A percentile compares a stretch with the other conserved stretches of the same genome.
Evolutionary conservation across 2,113 vertebrate species (phyloP).

Genomic region (Eubucco bourcierii): DNA sequence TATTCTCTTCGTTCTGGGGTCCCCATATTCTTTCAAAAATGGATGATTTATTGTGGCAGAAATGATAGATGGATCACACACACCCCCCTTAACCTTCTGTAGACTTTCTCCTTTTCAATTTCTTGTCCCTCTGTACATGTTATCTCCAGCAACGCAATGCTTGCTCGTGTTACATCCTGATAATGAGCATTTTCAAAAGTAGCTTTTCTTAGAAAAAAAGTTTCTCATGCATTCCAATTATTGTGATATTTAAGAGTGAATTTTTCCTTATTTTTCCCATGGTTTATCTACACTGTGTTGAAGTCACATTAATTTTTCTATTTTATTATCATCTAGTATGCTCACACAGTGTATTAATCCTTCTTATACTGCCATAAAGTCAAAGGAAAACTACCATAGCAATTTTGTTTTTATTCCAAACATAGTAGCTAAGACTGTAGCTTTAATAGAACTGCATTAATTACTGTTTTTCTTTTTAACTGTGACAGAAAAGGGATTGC

Average conservation of each 20-base stretch:
- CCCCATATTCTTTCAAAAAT: neutral
- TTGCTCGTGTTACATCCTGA: conserved; percentile 48
- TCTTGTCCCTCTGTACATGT: conserved; percentile 20
- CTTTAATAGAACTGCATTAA: conserved; percentile 57
- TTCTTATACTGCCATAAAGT: conserved; percentile 68
- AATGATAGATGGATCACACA: conserved; percentile 29
- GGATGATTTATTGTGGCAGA: conserved; percentile 4
- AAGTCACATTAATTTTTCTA: conserved; percentile 70
- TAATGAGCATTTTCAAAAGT: conserved; percentile 50
- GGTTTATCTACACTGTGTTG: conserved; percentile 64
- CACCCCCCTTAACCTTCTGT: neutral
- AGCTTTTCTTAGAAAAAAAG: conserved; percentile 13
- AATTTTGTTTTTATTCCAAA: conserved; percentile 67
- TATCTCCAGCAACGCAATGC: conserved; percentile 34
- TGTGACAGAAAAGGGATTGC: conserved; percentile 53
- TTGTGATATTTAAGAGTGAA: conserved; percentile 50
- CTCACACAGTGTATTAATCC: conserved; percentile 67
- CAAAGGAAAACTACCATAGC: conserved; percentile 61
- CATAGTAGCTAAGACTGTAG: conserved; percentile 35
- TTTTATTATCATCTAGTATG: conserved; percentile 64
- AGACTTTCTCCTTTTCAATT: conserved; percentile 26
- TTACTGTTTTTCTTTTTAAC: conserved; percentile 59
- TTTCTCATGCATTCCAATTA: conserved; percentile 53
- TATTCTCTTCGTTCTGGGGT: conserved; percentile 6
- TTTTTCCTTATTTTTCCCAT: conserved; percentile 68